Evolutionary conservation across 2,888 invertebrate species (phyloP), one percentile per base, ranked within the genome.

Genomic region (Andricus quercusramuli): DNA sequence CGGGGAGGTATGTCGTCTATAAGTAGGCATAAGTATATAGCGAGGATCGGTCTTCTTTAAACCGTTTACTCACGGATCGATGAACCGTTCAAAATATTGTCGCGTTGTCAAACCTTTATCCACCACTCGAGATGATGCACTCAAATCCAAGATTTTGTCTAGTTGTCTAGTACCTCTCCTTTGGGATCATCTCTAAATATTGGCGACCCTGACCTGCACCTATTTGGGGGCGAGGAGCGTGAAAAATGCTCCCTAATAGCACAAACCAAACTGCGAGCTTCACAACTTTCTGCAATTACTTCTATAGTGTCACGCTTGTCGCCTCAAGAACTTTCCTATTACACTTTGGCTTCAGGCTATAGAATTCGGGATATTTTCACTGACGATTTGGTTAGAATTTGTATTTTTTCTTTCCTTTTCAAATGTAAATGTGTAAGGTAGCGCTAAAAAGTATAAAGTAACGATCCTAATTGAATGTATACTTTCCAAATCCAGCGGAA

Each of bases 31-130:
- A 79, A 83, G 82, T 86, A 84, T 84, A 85, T 79, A 79, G 77
- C 79, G 83, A 80, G 82, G 79, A 82, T 81, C 84, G 84, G 86
- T 87, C 79, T 85, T 86, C 80, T 82, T 89, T 91, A 91, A 92
- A 92, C 92, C 92, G 86, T 90, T 92, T 92, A 92, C 87, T 92
- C 83, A 90, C 91, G 91, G 88, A 88, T 89, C 89, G 90, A 66
- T 82, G 90, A 84, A 89, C 86, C 89, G 88, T 89, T 91, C 92
- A 92, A 92, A 92, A 92, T 92, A 92, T 92, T 92, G 90, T 90
- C 90, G 88, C 91, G 88, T 88, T 86, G 88, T 88, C 84, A 86
- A 85, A 85, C 84, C 84, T 84, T 81, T 77, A 80, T 81, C 79
- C 79, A 59, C 62, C 80, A 56, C 67, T 20, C 79, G 56, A 79